Conservation (phyloP, 1,140 invertebrate genomes). For the Lepidotrigona ventralis region DNA sequence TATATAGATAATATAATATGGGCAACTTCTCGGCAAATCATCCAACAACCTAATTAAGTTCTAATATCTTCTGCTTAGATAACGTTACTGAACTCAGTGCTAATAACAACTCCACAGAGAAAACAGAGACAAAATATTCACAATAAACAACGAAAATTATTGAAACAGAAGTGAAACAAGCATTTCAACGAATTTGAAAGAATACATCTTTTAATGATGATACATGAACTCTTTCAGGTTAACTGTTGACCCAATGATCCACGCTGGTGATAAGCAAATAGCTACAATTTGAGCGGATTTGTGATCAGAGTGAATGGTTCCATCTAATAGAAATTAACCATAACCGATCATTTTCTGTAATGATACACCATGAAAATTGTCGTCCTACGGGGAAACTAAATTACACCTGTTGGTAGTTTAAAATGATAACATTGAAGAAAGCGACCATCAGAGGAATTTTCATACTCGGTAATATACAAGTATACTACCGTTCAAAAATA, state of each 20-base stretch:
- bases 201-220: not conserved
- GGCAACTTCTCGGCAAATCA: not conserved
- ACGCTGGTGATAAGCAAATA: not conserved
- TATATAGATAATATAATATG: not conserved
- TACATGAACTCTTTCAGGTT: not conserved
- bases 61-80: not conserved
- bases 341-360: not conserved
- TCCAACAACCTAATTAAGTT: not conserved
- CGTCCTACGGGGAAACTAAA: not conserved
- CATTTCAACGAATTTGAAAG: not conserved
- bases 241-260: not conserved
- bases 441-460: not conserved
- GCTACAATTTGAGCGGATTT: not conserved
- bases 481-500: not conserved
- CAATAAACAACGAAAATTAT: not conserved
- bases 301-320: not conserved
- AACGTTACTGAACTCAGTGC: not conserved
- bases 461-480: not conserved
- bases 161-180: not conserved
- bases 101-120: not conserved
- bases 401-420: not conserved
- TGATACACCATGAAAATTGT: not conserved
- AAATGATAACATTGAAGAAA: not conserved
- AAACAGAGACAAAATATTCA: not conserved
- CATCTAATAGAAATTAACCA: not conserved